Evolutionary conservation across 2,888 invertebrate genomes (phyloP).

Genomic region (Gerosis bhagava): DNA sequence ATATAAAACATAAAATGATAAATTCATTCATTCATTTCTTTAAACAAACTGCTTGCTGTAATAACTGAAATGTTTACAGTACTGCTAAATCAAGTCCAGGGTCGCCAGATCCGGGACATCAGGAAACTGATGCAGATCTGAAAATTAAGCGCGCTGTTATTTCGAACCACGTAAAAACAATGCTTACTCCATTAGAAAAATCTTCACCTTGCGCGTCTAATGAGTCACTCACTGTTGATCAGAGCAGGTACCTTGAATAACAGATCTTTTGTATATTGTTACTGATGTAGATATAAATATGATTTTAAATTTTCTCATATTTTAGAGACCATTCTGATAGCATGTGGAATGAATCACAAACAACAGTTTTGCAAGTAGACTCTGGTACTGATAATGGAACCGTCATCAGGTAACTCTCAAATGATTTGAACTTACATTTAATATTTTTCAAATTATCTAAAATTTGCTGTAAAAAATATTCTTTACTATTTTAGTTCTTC

Average conservation of each 20-base stretch:
- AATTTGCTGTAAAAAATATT: too few relatives aligned
- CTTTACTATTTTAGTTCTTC: constrained; percentile 65
- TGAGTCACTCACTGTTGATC: constrained; percentile 91
- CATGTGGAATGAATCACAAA: constrained; percentile 95
- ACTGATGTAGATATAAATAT: too few relatives aligned
- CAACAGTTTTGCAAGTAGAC: constrained; percentile 90
- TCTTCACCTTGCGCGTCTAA: constrained; percentile 90
- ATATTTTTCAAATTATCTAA: too few relatives aligned
- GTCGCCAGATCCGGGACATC: constrained; percentile 75
- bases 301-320: constrained; percentile 7
- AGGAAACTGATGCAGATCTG: constrained; percentile 49
- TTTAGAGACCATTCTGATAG: constrained; percentile 92
- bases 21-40: too few relatives aligned
- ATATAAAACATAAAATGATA: too few relatives aligned
- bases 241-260: constrained; percentile 67
- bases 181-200: constrained; percentile 73
- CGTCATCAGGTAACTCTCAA: constrained; percentile 73
- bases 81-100: constrained; percentile 85
- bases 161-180: constrained; percentile 59
- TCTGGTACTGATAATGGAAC: constrained; percentile 86
- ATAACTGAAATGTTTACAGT: too few relatives aligned
- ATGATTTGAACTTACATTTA: too few relatives aligned
- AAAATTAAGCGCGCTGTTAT: constrained; percentile 55
- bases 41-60: too few relatives aligned
- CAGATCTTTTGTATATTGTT: too few relatives aligned